phyloP scores from a whole-genome alignment of 2,888 invertebrate species.

The Nudaria mundana region DNA sequence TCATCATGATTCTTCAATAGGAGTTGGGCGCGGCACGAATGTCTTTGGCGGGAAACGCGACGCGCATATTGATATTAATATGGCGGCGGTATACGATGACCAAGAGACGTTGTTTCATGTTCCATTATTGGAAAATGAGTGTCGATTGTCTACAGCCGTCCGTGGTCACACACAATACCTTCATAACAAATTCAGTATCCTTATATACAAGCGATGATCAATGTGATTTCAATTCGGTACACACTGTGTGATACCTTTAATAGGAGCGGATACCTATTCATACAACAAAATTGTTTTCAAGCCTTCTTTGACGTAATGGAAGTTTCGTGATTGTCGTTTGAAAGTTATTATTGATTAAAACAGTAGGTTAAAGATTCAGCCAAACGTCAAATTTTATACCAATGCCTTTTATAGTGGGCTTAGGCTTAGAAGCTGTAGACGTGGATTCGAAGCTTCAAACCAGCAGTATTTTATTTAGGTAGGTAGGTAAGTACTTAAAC shows the following conservation, averaged over 20 bases:
- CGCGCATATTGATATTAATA: slow-evolving; percentile 59
- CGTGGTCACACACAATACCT: slow-evolving; percentile 60
- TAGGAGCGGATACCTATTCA: slow-evolving; percentile 19
- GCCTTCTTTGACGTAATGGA: slow-evolving; percentile 29
- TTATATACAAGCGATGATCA: slow-evolving; percentile 34
- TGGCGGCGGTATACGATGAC: slow-evolving; percentile 52
- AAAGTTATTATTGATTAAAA: slow-evolving; percentile 24
- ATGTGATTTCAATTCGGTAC: slow-evolving; percentile 40
- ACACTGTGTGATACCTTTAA: slow-evolving; percentile 33
- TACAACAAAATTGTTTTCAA: slow-evolving; percentile 36
- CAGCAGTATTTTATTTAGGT: too few species aligned
- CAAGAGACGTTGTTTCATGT: slow-evolving; percentile 45
- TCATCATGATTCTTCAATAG: slow-evolving; percentile 74
- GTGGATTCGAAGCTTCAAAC: too few species aligned
- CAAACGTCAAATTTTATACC: too few species aligned
- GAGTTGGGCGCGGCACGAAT: slow-evolving; percentile 69
- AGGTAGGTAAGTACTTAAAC: too few species aligned
- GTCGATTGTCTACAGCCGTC: slow-evolving; percentile 52
- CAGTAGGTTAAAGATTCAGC: too few species aligned
- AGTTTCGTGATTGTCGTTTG: slow-evolving; percentile 31
- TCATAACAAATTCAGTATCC: slow-evolving; percentile 55
- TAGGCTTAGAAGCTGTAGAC: too few species aligned
- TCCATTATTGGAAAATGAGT: slow-evolving; percentile 52
- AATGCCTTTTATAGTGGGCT: too few species aligned
- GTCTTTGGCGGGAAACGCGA: slow-evolving; percentile 68